Conservation (phyloP, 2,113 vertebrate genomes). For the Cariama cristata region DNA sequence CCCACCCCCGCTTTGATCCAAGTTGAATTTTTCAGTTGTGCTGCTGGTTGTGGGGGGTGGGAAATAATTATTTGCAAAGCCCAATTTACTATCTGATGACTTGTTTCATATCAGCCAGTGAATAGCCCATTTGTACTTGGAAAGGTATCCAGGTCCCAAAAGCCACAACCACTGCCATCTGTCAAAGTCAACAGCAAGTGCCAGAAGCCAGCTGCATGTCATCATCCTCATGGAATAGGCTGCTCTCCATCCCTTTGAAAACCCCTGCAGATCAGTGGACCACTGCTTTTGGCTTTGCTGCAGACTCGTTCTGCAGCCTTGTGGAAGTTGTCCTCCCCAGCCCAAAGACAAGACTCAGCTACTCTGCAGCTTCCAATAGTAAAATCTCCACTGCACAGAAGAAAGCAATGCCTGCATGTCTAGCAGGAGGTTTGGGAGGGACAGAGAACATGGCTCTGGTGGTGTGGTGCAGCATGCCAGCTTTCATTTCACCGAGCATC, state of each 20-base stretch:
- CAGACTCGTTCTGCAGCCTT: not conserved
- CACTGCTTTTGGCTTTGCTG: not conserved
- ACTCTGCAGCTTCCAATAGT: not conserved
- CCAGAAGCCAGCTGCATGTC: not conserved
- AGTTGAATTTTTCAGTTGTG: not conserved
- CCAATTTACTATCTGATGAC: not conserved
- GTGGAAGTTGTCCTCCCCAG: not conserved
- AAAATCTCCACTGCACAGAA: not conserved
- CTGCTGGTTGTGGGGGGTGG: not conserved
- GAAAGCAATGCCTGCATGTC: not conserved
- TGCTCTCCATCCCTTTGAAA: not conserved
- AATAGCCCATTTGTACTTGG: not conserved
- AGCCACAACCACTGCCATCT: not conserved
- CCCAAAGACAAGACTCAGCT: not conserved
- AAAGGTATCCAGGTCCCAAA: not conserved
- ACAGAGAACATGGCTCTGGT: not conserved
- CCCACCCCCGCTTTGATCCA: not conserved
- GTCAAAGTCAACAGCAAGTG: not conserved
- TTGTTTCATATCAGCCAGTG: not conserved
- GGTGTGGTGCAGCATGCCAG: not conserved
- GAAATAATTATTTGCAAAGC: not conserved
- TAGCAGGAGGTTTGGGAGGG: not conserved
- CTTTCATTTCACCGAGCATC: not conserved
- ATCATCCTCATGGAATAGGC: not conserved
- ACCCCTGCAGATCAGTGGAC: not conserved